A percentile compares a stretch with the other conserved stretches of the same genome.
Conservation (phyloP, 2,113 vertebrate species). For the Phylloscopus trochilus region DNA sequence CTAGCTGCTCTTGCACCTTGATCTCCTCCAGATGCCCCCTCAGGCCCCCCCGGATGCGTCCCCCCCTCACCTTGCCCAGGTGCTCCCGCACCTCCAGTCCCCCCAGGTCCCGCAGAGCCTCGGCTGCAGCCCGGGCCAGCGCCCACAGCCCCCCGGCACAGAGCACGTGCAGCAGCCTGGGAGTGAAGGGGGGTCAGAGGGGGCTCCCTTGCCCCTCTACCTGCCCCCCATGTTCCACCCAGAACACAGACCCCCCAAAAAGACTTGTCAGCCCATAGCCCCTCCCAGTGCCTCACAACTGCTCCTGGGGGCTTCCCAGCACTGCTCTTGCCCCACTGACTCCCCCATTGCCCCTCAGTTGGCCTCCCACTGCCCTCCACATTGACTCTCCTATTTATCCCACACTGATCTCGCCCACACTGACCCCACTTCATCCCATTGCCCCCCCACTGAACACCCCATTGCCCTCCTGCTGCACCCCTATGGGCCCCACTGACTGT, state of each 20-base stretch:
- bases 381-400: neutral
- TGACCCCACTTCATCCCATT: neutral
- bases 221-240: neutral
- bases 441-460: neutral
- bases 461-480: neutral
- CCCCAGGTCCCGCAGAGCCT: neutral
- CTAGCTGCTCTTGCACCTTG: neutral
- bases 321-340: neutral
- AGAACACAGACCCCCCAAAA: neutral
- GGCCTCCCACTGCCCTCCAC: neutral
- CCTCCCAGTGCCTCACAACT: neutral
- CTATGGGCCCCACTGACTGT: neutral
- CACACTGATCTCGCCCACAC: neutral
- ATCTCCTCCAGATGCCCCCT: neutral
- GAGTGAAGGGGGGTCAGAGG: neutral
- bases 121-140: neutral
- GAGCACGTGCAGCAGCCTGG: neutral
- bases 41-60: too few relatives aligned
- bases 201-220: neutral
- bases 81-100: neutral
- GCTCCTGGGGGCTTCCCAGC: neutral
- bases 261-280: neutral
- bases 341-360: neutral
- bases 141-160: neutral
- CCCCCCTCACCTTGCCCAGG: neutral